Conservation (phyloP, 2,113 vertebrate species). For the Chiloscyllium plagiosum region DNA sequence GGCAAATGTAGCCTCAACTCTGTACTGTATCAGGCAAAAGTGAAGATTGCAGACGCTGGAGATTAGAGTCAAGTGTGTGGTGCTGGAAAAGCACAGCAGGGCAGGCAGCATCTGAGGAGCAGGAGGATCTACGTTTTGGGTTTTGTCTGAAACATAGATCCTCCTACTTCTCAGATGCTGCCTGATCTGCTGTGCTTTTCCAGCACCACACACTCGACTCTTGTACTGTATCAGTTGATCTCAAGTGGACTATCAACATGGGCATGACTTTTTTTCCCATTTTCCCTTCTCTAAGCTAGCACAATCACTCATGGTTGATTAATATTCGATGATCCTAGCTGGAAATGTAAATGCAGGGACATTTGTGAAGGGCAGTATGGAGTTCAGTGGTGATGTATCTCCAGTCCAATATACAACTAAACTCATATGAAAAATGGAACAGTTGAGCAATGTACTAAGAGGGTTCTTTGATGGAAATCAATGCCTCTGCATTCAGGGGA, state of each 20-base stretch:
- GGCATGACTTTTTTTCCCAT: neutral
- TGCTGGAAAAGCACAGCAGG: no score
- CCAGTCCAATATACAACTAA: neutral
- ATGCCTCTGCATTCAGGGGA: conserved; percentile 34
- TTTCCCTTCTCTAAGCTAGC: neutral
- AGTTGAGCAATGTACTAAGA: neutral
- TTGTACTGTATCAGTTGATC: neutral
- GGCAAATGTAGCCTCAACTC: neutral
- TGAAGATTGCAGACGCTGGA: no score
- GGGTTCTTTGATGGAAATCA: neutral
- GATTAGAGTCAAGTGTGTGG: no score
- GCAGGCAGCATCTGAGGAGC: no score
- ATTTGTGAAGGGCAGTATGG: neutral
- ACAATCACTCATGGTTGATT: neutral
- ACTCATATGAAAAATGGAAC: neutral
- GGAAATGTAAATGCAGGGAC: neutral
- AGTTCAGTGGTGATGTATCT: neutral
- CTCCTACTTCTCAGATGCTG: no score
- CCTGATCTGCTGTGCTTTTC: no score
- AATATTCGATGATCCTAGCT: neutral
- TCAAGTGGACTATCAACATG: neutral
- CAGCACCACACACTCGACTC: no score
- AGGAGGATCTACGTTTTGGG: no score
- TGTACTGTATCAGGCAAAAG: neutral
- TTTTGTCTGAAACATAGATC: no score